Base-by-base conservation (phyloP, 92 coral and sea anemone species). In the Epizoanthus illoricatus region DNA sequence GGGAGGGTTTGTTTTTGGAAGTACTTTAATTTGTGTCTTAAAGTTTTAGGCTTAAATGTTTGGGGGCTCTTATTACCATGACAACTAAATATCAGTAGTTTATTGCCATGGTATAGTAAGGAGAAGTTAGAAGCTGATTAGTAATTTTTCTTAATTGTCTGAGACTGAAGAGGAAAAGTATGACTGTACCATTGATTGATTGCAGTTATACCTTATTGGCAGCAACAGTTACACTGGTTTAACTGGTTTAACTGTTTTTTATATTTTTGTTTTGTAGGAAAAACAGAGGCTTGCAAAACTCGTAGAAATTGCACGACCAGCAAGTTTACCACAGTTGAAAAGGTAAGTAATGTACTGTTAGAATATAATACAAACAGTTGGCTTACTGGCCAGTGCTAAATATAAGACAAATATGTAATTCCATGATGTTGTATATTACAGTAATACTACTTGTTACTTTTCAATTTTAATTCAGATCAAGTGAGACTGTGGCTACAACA, bases 261-360 rank as follows among this genome's bases (percentile, higher is more conserved):
- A 4, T 11, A 16, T 40, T 81, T 42, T 81, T 4, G 12, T 79
- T 64, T 42, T 60, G 61, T 45, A 94, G 98, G 98, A 93, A 65
- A 94, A 89, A 57, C 94, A 93, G 67, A 88, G 86, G 19, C 84
- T 95, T 55, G 75, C 81, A 55, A 95, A 93, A 87, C 93, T 95
- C 65, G 71, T 93, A 33, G 81, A 90, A 71, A 84, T 93, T 54
- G 84, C 98, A 36, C 85, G 85, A 76, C 98, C 98, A 63, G 85
- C 89, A 36, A 81, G 74, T 54, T 81, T 95, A 1, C 97, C 98
- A 15, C 66, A 87, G 81, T 84, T 93, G 52, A 74, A 85, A 84
- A 87, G 78, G 98, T 91, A 89, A 84, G 88, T 43, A 54, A 5
- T 33, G 10, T 3, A 28, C 17, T 19, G 7, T 63, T 6, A 24